Conservation (phyloP, 2,888 invertebrate species). For the Isoperla grammatica region DNA sequence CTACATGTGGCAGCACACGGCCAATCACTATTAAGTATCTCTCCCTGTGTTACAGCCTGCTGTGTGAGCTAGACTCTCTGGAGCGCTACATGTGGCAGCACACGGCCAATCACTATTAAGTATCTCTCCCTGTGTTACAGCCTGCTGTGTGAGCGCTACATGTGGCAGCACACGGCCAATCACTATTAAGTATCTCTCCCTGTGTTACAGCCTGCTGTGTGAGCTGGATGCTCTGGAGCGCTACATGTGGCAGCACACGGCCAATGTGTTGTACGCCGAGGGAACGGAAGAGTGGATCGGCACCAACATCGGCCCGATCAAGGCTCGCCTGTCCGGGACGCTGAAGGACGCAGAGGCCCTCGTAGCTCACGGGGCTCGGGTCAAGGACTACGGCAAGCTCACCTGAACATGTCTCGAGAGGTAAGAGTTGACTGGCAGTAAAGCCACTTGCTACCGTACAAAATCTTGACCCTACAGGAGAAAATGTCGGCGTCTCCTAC, state of each 20-base stretch:
- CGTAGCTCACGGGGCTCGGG: conserved; percentile 45
- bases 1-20: conserved; percentile 50
- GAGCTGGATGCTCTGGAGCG: conserved; percentile 51
- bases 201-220: conserved; percentile 45
- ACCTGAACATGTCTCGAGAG: conserved; percentile 15
- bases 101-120: no score
- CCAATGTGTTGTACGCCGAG: conserved; percentile 51
- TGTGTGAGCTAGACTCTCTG: conserved; percentile 49
- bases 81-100: conserved; percentile 50
- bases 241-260: conserved; percentile 50
- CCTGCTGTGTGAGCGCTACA: conserved; percentile 48
- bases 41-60: no score
- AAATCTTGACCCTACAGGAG: no score
- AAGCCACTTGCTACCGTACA: no score
- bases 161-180: conserved; percentile 49
- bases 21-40: no score
- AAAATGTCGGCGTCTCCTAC: no score
- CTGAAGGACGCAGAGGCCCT: conserved; percentile 50
- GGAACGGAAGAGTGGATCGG: conserved; percentile 57
- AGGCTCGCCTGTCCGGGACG: conserved; percentile 47
- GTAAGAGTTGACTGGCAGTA: no score
- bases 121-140: no score
- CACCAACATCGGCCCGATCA: conserved; percentile 51
- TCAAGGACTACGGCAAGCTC: conserved; percentile 26
- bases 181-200: no score